Percentiles rank a stretch among this genome's conserved stretches.
Evolutionary conservation across 2,797 vertebrate genomes (phyloP).

Genomic region (Jordanella pulchra): DNA sequence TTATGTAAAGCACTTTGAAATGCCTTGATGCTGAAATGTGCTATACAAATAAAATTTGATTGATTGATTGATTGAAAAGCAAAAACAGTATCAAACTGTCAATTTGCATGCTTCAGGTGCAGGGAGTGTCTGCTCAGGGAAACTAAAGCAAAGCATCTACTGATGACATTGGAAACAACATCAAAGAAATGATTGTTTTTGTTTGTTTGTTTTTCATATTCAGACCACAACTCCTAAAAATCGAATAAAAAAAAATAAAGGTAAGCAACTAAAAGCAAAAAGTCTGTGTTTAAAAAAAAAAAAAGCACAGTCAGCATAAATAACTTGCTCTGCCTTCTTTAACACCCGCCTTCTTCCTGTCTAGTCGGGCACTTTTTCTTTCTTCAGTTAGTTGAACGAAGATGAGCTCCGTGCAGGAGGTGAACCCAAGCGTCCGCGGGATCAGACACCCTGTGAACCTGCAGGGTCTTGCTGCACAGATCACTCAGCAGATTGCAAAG

Average conservation of each 20-base stretch:
- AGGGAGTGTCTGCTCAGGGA: background rate
- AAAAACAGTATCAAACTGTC: too few species aligned
- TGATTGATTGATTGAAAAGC: too few species aligned
- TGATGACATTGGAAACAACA: background rate
- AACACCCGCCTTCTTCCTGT: background rate
- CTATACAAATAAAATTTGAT: too few species aligned
- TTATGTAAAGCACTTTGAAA: too few species aligned
- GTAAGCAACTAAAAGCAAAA: too few species aligned
- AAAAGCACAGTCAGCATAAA: background rate
- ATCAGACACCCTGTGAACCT: slow-evolving; percentile 14
- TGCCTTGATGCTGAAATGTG: too few species aligned
- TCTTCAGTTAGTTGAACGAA: background rate
- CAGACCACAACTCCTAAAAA: too few species aligned
- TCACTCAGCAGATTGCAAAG: slow-evolving; percentile 26
- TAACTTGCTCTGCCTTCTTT: background rate
- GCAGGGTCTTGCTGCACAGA: slow-evolving; percentile 18
- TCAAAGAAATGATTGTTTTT: too few species aligned
- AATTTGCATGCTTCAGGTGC: too few species aligned
- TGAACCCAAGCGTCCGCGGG: slow-evolving; percentile 19
- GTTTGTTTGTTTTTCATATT: too few species aligned
- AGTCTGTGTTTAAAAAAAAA: too few species aligned
- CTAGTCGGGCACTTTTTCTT: background rate
- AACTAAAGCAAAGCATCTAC: background rate
- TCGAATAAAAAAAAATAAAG: too few species aligned
- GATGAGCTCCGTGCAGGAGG: slow-evolving; percentile 19